A percentile compares a stretch with the other conserved stretches of the same genome.
These are phyloP conservation scores for Pelmatolapia mariae DNA, from an alignment of 2,113 vertebrate species.

Conservation along the genomic window DNA sequence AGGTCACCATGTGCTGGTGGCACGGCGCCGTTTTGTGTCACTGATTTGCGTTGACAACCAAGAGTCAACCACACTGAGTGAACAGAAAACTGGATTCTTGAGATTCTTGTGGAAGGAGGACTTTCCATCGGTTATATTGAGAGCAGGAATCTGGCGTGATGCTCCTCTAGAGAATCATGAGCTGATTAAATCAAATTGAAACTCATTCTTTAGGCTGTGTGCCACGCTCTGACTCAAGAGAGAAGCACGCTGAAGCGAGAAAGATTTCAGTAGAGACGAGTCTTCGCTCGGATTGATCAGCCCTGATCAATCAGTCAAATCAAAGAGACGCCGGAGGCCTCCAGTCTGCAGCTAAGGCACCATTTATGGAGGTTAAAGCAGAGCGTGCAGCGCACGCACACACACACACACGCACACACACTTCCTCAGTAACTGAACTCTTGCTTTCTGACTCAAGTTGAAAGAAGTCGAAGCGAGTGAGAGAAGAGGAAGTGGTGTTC, in stretches of 20 bases:
- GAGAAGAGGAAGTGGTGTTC: conserved; percentile 17
- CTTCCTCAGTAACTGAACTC: neutral
- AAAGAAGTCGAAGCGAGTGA: neutral
- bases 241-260: neutral
- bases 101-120: rapidly evolving
- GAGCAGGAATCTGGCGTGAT: neutral
- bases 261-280: neutral
- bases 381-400: neutral
- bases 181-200: neutral
- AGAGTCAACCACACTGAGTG: neutral
- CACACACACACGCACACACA: neutral
- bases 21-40: neutral
- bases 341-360: neutral
- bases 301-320: neutral
- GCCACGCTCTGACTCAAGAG: neutral
- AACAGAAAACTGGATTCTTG: neutral
- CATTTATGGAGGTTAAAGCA: neutral
- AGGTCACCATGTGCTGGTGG: neutral
- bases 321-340: rapidly evolving
- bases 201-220: neutral
- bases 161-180: neutral
- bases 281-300: neutral
- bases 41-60: neutral
- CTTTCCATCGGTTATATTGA: neutral
- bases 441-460: conserved; percentile 9